Base-by-base conservation (phyloP, 2,797 vertebrate species). In the Lacerta viridis region DNA sequence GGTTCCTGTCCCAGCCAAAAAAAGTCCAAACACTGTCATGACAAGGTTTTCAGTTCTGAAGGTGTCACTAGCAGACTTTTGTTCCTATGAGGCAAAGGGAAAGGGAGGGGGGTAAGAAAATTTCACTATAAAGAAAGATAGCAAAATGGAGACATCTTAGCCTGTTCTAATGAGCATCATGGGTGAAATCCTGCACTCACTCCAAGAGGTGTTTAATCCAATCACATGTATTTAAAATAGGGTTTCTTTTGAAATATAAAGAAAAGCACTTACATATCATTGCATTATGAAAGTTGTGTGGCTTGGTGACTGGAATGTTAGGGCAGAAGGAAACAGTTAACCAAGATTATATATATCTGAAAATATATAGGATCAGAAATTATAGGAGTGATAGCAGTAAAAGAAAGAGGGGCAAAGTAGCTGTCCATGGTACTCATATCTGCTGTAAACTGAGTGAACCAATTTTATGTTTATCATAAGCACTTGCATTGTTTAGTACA, bases 1-100 rank as follows among this genome's bases (percentile, higher is more conserved):
- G 3, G 90, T 81, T 81, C 91, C 86, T 43, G 90, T 86, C 13
- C 80, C 86, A 4, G 90, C 87, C 41, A 91, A 79, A 85, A 93
- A 93, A 68, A 90, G 84, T 39, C 90, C 68, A 2, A 89, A 68
- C 10, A 86, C 25, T 4, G 87, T 84, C 8, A 23, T 76, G 81
- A 92, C 78, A 5, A 94, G 46, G 41, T 91, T 91, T 43, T 89
- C 81, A 8, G 79, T n/a, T 33, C 36, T 81, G 39, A 80, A 90
- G 66, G 88, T 46, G 13, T 39, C 81, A 43, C 55, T 3, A 3
- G 69, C 59, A n/a, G 92, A 77, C 3, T 79, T 33, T 29, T 84
- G 78, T 27, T 91, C 88, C 94, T 93, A 29, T 41, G 41, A 76
- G 80, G 2, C 2, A 25, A 25, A 39, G 23, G 29, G 11, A 50